A percentile compares a stretch with the other conserved stretches of the same genome.
Conservation (phyloP, 2,888 invertebrate species). For the Carcina quercana region DNA sequence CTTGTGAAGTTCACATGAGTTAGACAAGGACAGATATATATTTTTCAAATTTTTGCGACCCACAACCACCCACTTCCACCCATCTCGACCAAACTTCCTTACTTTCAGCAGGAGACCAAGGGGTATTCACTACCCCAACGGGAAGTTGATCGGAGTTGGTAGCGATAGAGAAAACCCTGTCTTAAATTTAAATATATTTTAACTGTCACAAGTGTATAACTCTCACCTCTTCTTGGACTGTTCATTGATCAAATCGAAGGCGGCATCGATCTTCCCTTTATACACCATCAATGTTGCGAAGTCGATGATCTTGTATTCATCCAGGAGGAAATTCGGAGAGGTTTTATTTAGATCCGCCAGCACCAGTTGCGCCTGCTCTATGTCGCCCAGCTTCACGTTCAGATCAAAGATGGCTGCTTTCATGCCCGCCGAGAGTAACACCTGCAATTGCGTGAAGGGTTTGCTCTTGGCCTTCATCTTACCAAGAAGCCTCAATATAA, state of each 20-base stretch:
- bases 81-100: too few relatives aligned
- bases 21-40: too few relatives aligned
- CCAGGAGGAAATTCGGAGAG: conserved; percentile 73
- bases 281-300: conserved; percentile 75
- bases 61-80: too few relatives aligned
- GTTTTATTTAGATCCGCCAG: conserved; percentile 67
- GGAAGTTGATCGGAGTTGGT: too few relatives aligned
- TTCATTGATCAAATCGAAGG: conserved; percentile 60
- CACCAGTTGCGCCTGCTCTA: conserved; percentile 66
- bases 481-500: too few relatives aligned
- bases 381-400: conserved; percentile 70
- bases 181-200: background rate
- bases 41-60: too few relatives aligned
- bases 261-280: conserved; percentile 51
- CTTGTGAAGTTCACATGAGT: too few relatives aligned
- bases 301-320: conserved; percentile 79
- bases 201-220: background rate
- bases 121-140: too few relatives aligned
- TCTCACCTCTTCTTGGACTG: conserved; percentile 58
- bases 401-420: conserved; percentile 77
- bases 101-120: too few relatives aligned
- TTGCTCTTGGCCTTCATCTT: too few relatives aligned
- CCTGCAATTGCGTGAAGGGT: too few relatives aligned
- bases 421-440: conserved; percentile 78
- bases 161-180: too few relatives aligned